Conservation (phyloP, 2,797 vertebrate genomes). For the Antrozous pallidus region DNA sequence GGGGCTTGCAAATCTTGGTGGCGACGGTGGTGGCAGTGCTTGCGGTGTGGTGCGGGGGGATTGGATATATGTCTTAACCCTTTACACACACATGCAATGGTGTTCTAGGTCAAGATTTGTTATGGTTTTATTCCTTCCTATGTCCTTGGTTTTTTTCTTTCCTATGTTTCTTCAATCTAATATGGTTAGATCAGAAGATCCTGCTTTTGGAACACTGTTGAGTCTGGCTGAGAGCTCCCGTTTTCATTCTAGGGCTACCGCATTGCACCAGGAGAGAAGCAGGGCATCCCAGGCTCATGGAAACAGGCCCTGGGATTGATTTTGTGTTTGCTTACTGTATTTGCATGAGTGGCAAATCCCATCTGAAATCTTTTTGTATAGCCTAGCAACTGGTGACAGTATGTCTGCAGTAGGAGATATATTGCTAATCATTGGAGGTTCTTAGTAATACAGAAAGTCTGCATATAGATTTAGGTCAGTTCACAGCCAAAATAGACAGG, state of each 20-base stretch:
- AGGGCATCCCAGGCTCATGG: background rate
- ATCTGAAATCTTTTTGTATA: background rate
- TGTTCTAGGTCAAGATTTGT: background rate
- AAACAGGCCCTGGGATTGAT: background rate
- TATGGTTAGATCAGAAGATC: background rate
- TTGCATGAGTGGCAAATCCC: background rate
- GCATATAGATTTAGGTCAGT: background rate
- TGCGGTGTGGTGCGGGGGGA: background rate
- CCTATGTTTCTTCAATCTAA: background rate
- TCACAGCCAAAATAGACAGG: background rate
- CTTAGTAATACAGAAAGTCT: background rate
- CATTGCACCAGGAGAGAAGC: background rate
- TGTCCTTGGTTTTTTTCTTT: background rate
- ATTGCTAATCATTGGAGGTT: background rate
- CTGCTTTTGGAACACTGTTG: background rate
- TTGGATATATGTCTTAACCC: background rate
- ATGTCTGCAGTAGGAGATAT: background rate
- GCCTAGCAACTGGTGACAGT: background rate
- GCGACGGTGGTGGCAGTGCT: background rate
- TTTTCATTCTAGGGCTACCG: background rate
- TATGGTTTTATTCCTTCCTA: background rate
- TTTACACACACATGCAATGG: accelerated
- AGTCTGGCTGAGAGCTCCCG: background rate
- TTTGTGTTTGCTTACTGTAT: slow-evolving; percentile 7
- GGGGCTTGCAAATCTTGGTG: background rate